These are phyloP conservation scores for Rhagium mordax DNA, from an alignment of 2,888 invertebrate species.

Conservation along the genomic window DNA sequence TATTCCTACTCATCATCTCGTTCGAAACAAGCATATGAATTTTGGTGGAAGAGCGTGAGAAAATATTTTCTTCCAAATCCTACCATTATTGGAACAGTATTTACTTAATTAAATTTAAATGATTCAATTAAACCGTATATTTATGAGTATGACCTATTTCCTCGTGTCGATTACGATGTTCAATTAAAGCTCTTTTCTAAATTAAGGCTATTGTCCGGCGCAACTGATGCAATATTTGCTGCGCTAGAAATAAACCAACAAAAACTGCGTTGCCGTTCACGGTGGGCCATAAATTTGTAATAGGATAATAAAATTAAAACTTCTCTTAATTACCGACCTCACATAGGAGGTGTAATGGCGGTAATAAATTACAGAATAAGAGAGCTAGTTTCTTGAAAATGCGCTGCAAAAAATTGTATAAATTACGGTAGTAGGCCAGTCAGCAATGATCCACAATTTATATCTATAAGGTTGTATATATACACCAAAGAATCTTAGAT, in stretches of 20 bases:
- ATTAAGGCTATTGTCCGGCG: background rate
- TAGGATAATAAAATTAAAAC: conserved; percentile 12
- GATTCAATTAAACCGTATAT: background rate
- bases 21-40: too few relatives aligned
- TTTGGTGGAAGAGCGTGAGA: too few relatives aligned
- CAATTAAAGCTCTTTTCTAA: background rate
- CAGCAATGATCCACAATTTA: background rate
- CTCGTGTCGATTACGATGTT: background rate
- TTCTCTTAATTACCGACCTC: conserved; percentile 1
- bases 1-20: too few relatives aligned
- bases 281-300: conserved; percentile 8
- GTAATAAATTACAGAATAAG: background rate
- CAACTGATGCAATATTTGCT: conserved; percentile 4
- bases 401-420: background rate
- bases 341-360: conserved; percentile 8
- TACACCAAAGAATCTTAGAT: too few relatives aligned
- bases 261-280: background rate
- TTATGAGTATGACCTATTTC: background rate
- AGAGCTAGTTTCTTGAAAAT: background rate
- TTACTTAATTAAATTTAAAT: too few relatives aligned
- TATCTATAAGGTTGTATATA: too few relatives aligned
- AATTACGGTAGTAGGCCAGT: background rate
- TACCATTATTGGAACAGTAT: too few relatives aligned
- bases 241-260: background rate
- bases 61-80: too few relatives aligned